phyloP scores from a whole-genome alignment of 1,140 invertebrate species.

The Zophobas morio region DNA sequence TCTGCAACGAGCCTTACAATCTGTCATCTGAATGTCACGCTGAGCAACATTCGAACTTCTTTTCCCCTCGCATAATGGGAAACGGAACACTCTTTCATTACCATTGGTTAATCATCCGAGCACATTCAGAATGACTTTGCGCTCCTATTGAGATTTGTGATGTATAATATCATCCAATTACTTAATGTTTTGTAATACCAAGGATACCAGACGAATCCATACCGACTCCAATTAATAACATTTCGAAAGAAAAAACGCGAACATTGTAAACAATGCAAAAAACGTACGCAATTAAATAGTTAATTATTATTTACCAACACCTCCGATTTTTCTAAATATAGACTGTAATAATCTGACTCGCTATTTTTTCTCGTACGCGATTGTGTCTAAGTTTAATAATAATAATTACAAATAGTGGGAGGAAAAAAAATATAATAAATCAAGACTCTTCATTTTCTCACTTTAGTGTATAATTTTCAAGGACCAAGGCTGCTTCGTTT shows the following conservation, averaged over 20 bases:
- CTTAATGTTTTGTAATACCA: slow-evolving; percentile 41
- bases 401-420: too few relatives aligned
- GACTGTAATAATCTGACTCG: background rate
- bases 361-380: too few relatives aligned
- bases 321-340: background rate
- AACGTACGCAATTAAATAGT: slow-evolving; percentile 8
- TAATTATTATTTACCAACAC: background rate
- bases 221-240: background rate
- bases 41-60: slow-evolving; percentile 18
- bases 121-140: slow-evolving; percentile 52
- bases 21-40: slow-evolving; percentile 19
- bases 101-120: slow-evolving; percentile 50
- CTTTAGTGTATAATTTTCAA: too few relatives aligned
- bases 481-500: too few relatives aligned
- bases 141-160: slow-evolving; percentile 54
- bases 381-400: too few relatives aligned
- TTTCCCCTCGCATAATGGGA: slow-evolving; percentile 47
- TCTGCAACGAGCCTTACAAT: slow-evolving; percentile 20
- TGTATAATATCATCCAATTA: slow-evolving; percentile 56
- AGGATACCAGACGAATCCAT: slow-evolving; percentile 20
- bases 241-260: slow-evolving; percentile 1
- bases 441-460: too few relatives aligned
- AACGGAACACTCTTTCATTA: slow-evolving; percentile 52
- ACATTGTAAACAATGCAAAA: slow-evolving; percentile 12
- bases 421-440: too few relatives aligned